Evolutionary conservation across 2,113 vertebrate species (phyloP).

Genomic region (cat (Felis catus)): DNA sequence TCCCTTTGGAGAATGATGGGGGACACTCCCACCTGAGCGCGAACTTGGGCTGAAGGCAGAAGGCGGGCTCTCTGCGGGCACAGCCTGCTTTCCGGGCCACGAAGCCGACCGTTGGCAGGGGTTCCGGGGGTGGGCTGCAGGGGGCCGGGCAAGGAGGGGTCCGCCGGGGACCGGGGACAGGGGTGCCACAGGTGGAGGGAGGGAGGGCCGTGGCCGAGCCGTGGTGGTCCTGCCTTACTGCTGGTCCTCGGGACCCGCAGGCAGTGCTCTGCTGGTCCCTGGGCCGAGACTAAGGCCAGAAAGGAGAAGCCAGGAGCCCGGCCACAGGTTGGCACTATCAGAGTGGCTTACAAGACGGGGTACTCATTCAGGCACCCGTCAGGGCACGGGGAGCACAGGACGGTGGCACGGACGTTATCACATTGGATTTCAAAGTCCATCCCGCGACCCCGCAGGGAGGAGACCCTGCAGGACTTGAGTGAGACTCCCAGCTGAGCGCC

Average conservation of each 20-base stretch:
- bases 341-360: neutral
- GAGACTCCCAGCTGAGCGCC: rapidly evolving
- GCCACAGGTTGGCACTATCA: too few relatives aligned
- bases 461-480: rapidly evolving
- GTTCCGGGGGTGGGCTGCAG: rapidly evolving
- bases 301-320: neutral
- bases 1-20: rapidly evolving
- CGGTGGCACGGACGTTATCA: rapidly evolving
- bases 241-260: neutral
- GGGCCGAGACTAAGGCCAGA: neutral
- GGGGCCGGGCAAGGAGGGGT: neutral
- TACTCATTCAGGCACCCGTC: neutral
- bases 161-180: rapidly evolving
- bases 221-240: too few relatives aligned
- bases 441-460: neutral
- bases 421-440: neutral
- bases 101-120: neutral
- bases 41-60: neutral
- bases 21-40: neutral
- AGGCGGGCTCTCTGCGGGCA: rapidly evolving
- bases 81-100: neutral
- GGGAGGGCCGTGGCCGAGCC: rapidly evolving
- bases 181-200: rapidly evolving
- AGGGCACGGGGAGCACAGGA: neutral
- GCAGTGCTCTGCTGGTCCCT: neutral